Evolutionary conservation across 2,113 vertebrate species (phyloP), one percentile per base, ranked within the genome.

Genomic region (Gymnogyps californianus): DNA sequence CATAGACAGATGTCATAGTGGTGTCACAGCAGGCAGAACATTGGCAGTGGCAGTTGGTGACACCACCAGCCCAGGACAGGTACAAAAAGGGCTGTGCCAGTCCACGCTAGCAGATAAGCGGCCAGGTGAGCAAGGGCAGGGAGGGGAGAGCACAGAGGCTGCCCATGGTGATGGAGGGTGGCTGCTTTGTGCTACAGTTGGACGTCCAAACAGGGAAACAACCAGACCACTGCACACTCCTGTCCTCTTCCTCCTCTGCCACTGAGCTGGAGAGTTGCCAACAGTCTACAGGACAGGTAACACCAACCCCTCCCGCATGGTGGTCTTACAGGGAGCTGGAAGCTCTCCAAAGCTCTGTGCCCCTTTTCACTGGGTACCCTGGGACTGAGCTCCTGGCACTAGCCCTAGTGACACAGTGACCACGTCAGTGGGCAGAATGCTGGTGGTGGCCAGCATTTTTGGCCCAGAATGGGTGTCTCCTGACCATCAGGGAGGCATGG

Each of bases 121-220:
- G 42, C 10, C 8, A 75, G 32, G 14, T 26, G 4, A 51, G 11
- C 31, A 84, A 64, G 8, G 7, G 18, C 26, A 85, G 9, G 5
- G 4, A 72, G 6, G 6, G 9, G 7, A n/a, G 2, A 8, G 6
- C 29, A 47, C 0, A 1, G 40, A 67, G 44, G 25, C 51, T 86
- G 38, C 44, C 28, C 13, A 40, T 7, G 14, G 11, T 72, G 11
- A 58, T 11, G 2, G 16, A n/a, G 5, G 9, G 16, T 19, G 16
- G 15, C 38, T 67, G n/a, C 46, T 55, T n/a, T 62, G 29, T 55
- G 54, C 16, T 83, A 47, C 24, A 55, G 34, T 1, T 75, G 34
- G 34, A 61, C 7, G 6, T 21, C 40, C 10, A 3, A 40, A 62
- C 7, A 69, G 19, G 13, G 38, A 62, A 47, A 26, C 18, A 40